phyloP scores from a whole-genome alignment of 2,888 invertebrate species.

The Drosophila rellima region DNA sequence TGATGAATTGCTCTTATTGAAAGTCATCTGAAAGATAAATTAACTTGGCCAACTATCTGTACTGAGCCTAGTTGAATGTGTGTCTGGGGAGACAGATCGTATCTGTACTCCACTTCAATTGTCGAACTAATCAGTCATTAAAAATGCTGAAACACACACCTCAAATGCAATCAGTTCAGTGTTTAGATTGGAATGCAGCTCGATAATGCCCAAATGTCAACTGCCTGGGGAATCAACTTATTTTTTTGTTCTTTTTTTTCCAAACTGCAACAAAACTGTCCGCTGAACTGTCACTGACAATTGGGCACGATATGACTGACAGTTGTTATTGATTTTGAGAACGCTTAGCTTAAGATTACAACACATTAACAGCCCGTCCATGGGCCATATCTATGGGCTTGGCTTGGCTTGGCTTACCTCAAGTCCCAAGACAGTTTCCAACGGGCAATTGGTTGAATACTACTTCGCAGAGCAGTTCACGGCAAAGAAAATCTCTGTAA shows the following conservation, averaged over 20 bases:
- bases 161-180: conserved; percentile 43
- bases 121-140: conserved; percentile 56
- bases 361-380: conserved; percentile 63
- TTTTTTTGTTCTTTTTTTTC: background rate
- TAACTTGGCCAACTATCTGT: too few relatives aligned
- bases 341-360: conserved; percentile 72
- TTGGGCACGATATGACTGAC: conserved; percentile 71
- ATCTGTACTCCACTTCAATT: conserved; percentile 18
- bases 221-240: conserved; percentile 55
- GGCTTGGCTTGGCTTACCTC: conserved; percentile 31
- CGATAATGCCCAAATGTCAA: conserved; percentile 55
- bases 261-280: conserved; percentile 51
- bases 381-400: conserved; percentile 19
- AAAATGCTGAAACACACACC: conserved; percentile 45
- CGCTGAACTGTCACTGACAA: conserved; percentile 70
- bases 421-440: conserved; percentile 36
- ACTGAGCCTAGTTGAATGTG: background rate
- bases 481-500: too few relatives aligned
- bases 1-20: conserved; percentile 63
- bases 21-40: conserved; percentile 60
- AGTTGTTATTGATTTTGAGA: conserved; percentile 74
- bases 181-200: conserved; percentile 35
- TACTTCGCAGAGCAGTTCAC: too few relatives aligned
- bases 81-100: conserved; percentile 32
- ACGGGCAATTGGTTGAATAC: conserved; percentile 1